Evolutionary conservation across 1,140 invertebrate genomes (phyloP).

Genomic region (Argopecten irradians): DNA sequence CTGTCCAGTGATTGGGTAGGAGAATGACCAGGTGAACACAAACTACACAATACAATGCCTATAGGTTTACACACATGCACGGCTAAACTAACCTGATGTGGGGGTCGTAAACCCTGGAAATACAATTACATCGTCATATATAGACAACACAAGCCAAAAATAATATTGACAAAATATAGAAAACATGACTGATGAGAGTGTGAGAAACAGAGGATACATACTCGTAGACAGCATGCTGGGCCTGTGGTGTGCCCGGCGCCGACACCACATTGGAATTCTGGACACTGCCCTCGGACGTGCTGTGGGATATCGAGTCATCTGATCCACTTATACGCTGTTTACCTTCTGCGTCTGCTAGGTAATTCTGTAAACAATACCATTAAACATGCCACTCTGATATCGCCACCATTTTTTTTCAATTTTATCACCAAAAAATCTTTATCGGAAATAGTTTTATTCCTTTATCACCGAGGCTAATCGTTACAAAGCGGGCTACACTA

Average conservation of each 20-base stretch:
- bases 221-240: constrained; percentile 74
- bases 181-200: constrained; percentile 20
- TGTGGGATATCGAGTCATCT: constrained; percentile 89
- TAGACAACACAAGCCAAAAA: constrained; percentile 21
- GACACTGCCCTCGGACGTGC: constrained; percentile 92
- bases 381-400: not conserved
- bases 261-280: constrained; percentile 77
- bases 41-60: constrained; percentile 8
- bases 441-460: too few species aligned
- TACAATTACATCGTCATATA: constrained; percentile 1
- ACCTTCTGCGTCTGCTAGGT: constrained; percentile 73
- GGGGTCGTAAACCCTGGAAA: constrained; percentile 2
- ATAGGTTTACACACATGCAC: not conserved
- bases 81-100: constrained; percentile 14
- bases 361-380: constrained; percentile 60
- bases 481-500: too few species aligned
- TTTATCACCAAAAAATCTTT: too few species aligned
- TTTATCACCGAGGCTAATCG: too few species aligned
- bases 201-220: constrained; percentile 42
- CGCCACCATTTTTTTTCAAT: too few species aligned
- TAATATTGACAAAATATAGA: constrained; percentile 30
- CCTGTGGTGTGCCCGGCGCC: constrained; percentile 85
- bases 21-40: not conserved
- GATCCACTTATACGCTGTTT: constrained; percentile 82
- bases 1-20: not conserved